A percentile compares a stretch with the other conserved stretches of the same genome.
Conservation (phyloP, 2,113 vertebrate species). For the Myrmecobius fasciatus region DNA sequence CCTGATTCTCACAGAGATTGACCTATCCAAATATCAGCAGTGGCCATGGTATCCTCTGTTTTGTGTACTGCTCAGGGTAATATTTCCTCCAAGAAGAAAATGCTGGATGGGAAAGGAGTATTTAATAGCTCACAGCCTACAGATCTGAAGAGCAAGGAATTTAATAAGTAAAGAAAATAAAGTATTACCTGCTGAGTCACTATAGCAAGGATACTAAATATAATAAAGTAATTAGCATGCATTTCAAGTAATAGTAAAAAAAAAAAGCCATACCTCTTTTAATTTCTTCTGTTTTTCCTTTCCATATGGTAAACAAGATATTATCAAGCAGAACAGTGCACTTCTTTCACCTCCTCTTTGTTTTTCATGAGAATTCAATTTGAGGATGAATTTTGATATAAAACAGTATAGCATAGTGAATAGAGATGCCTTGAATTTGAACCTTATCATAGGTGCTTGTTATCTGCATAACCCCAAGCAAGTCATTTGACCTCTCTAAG, state of each 20-base stretch:
- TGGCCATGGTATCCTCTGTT: neutral
- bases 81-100: neutral
- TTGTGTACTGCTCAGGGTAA: neutral
- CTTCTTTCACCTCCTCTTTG: neutral
- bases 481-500: no score
- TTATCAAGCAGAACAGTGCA: neutral
- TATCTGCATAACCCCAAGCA: no score
- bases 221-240: neutral
- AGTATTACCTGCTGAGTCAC: slow-evolving; percentile 32
- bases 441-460: no score
- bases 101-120: neutral
- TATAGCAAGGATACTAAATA: slow-evolving; percentile 27
- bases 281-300: slow-evolving; percentile 33
- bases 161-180: slow-evolving; percentile 42
- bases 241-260: slow-evolving; percentile 10
- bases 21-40: neutral
- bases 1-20: neutral
- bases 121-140: neutral
- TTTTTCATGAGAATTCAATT: slow-evolving; percentile 12
- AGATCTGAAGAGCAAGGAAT: slow-evolving; percentile 16
- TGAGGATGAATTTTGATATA: slow-evolving; percentile 22
- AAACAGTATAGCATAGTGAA: neutral
- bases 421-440: no score
- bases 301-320: neutral
- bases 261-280: neutral